Percentiles rank a stretch among this genome's conserved stretches.
Conservation (phyloP, 2,113 vertebrate species). For the Chionomys nivalis region DNA sequence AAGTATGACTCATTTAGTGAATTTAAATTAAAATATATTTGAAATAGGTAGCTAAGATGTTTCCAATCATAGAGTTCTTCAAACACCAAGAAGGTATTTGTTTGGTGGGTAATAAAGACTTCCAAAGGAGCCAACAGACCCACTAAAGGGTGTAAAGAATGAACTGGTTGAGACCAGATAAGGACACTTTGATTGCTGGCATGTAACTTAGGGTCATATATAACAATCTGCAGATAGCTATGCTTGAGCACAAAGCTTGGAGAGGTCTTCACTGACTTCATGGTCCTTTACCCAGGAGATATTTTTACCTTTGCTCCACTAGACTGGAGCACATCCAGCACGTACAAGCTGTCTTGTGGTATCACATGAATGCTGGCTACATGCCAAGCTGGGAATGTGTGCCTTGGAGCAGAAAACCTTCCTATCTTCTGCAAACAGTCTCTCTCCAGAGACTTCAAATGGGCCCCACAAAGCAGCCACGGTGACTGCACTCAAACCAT, state of each 20-base stretch:
- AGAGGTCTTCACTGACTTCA: not conserved
- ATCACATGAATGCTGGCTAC: slow-evolving; percentile 20
- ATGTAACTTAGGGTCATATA: not conserved
- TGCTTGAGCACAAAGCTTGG: not conserved
- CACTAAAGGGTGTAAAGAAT: not conserved
- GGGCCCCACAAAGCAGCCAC: slow-evolving; percentile 1
- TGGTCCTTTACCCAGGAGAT: slow-evolving; percentile 23
- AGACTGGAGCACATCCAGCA: slow-evolving; percentile 36
- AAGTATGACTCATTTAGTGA: slow-evolving; percentile 4
- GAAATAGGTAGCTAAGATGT: not conserved
- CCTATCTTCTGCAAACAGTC: slow-evolving; percentile 26
- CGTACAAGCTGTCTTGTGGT: not conserved
- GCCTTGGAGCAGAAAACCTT: slow-evolving; percentile 42
- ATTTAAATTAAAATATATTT: slow-evolving; percentile 51
- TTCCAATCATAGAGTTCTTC: not conserved
- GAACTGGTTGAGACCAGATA: not conserved
- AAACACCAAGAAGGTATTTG: slow-evolving; percentile 28
- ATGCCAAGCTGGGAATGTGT: slow-evolving; percentile 30
- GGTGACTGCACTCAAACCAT: not conserved
- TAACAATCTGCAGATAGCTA: not conserved
- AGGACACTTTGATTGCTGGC: slow-evolving; percentile 15
- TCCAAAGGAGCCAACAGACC: not conserved
- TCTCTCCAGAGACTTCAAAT: slow-evolving; percentile 39
- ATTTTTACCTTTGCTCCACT: slow-evolving; percentile 42
- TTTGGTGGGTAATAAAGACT: not conserved